Conservation (phyloP, 2,113 vertebrate species). For the Dunckerocampus dactyliophorus region DNA sequence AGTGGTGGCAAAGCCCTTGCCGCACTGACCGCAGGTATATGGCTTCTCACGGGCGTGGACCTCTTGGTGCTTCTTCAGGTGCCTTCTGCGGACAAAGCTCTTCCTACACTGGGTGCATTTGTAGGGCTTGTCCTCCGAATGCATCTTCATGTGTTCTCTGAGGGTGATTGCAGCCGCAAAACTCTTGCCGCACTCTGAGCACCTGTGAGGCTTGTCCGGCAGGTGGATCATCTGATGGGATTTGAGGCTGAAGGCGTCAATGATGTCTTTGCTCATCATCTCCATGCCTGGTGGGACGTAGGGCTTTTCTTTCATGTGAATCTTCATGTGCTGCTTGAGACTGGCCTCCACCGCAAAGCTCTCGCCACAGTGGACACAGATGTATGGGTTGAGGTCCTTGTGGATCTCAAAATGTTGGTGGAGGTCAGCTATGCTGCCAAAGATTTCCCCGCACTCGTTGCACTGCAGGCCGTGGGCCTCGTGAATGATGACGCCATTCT, state of each 20-base stretch:
- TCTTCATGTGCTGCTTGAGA: slow-evolving; percentile 77
- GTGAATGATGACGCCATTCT: slow-evolving; percentile 77
- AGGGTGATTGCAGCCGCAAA: slow-evolving; percentile 77
- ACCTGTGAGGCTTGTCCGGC: slow-evolving; percentile 76
- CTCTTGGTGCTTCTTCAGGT: slow-evolving; percentile 84
- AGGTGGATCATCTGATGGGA: slow-evolving; percentile 77
- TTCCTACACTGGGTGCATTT: slow-evolving; percentile 87
- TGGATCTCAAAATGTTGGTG: slow-evolving; percentile 80
- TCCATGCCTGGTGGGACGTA: slow-evolving; percentile 73
- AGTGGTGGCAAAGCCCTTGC: slow-evolving; percentile 75
- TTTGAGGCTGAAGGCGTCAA: slow-evolving; percentile 75
- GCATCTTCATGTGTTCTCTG: slow-evolving; percentile 80
- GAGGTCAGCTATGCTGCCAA: slow-evolving; percentile 74
- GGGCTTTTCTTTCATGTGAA: slow-evolving; percentile 77
- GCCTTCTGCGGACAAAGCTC: slow-evolving; percentile 84
- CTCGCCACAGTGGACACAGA: slow-evolving; percentile 77
- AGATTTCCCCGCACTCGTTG: slow-evolving; percentile 77
- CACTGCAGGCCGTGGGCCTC: slow-evolving; percentile 78
- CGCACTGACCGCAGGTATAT: slow-evolving; percentile 75
- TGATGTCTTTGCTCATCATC: slow-evolving; percentile 77
- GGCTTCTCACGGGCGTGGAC: slow-evolving; percentile 85
- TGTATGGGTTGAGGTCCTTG: slow-evolving; percentile 75
- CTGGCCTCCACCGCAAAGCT: slow-evolving; percentile 78
- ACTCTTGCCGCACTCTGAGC: slow-evolving; percentile 76
- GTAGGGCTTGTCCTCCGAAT: slow-evolving; percentile 89